These are phyloP conservation scores for Tokudaia tokunoshimensis DNA, from an alignment of 2,797 vertebrate genomes.

Conservation along the genomic window DNA sequence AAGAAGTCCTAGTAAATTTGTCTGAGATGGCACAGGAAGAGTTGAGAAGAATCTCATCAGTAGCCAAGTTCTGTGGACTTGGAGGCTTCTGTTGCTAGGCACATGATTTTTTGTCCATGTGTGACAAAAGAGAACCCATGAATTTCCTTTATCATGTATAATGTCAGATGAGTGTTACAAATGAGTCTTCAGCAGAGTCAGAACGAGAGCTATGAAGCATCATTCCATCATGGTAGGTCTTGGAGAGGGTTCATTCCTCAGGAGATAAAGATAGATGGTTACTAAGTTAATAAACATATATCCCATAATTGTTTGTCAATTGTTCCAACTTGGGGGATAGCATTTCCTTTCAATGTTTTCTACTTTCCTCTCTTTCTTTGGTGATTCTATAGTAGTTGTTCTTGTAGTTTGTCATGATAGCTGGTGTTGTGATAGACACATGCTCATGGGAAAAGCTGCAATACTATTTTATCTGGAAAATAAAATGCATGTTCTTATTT, in stretches of 20 bases:
- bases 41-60: background rate
- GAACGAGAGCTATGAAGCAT: background rate
- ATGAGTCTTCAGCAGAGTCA: background rate
- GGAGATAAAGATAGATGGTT: background rate
- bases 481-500: background rate
- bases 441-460: background rate
- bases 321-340: background rate
- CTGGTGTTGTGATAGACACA: background rate
- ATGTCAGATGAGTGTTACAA: background rate
- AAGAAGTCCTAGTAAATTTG: background rate
- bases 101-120: conserved; percentile 12
- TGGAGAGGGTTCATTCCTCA: background rate
- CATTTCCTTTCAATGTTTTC: background rate
- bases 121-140: background rate
- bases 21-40: background rate
- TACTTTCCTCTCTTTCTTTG: background rate
- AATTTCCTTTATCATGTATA: background rate
- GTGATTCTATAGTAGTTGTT: background rate
- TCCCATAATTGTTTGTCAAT: background rate
- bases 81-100: conserved; percentile 23
- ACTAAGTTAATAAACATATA: background rate
- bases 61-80: background rate
- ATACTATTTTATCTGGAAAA: background rate
- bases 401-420: background rate
- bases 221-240: conserved; percentile 28